A percentile compares a stretch with the other conserved stretches of the same genome.
These are phyloP conservation scores for Cyanoramphus novaezelandiae DNA, from an alignment of 2,113 vertebrate species.

Conservation along the genomic window DNA sequence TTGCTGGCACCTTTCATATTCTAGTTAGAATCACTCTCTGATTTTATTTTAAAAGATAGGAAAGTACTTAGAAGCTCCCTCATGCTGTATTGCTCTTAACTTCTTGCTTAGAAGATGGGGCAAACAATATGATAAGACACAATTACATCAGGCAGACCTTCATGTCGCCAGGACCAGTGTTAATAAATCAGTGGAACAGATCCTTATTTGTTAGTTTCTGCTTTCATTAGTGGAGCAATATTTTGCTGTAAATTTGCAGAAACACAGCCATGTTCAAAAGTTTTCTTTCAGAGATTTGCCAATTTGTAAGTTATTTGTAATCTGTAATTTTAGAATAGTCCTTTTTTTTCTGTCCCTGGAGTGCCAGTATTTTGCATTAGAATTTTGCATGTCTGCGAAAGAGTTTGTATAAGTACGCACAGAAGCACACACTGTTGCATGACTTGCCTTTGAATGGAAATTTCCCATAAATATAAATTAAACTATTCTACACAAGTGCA, in stretches of 20 bases:
- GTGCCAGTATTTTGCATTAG: neutral
- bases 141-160: neutral
- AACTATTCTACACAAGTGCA: neutral
- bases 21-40: neutral
- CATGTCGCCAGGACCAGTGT: neutral
- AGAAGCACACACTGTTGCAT: neutral
- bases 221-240: neutral
- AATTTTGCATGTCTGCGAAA: neutral
- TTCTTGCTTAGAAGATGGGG: neutral
- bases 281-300: neutral
- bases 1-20: neutral
- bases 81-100: neutral
- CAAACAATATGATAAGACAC: neutral
- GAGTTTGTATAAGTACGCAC: neutral
- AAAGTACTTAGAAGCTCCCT: neutral
- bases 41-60: neutral
- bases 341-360: neutral
- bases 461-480: constrained; percentile 18
- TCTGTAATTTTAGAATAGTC: neutral
- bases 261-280: neutral
- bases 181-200: neutral
- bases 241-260: neutral
- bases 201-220: neutral
- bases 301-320: neutral
- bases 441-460: constrained; percentile 3